These are phyloP conservation scores for Stegostoma tigrinum DNA, from an alignment of 2,113 vertebrate genomes.

Conservation along the genomic window DNA sequence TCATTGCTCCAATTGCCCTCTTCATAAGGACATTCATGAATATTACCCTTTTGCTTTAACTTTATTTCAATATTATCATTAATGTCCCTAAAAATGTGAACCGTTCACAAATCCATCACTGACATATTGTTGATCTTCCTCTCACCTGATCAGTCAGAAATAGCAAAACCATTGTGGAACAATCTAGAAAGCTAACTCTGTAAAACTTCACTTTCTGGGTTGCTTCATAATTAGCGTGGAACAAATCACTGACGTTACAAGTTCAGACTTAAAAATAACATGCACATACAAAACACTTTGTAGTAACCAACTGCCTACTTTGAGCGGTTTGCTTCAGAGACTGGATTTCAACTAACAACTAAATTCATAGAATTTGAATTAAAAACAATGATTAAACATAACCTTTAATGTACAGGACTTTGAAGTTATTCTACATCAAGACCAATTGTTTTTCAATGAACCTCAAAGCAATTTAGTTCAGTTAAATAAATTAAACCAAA, in stretches of 20 bases:
- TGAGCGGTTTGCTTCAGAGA: not conserved
- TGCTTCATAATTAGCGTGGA: not conserved
- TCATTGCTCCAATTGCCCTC: not conserved
- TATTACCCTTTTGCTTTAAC: not conserved
- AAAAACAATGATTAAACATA: not conserved
- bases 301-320: not conserved
- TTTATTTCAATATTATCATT: not conserved
- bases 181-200: not conserved
- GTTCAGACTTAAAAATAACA: not conserved
- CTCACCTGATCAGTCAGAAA: not conserved
- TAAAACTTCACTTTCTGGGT: not conserved
- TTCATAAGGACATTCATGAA: not conserved
- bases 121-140: not conserved
- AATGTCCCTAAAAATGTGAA: not conserved
- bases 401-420: not conserved
- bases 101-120: not conserved
- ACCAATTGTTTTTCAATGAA: conserved; percentile 17
- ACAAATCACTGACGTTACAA: not conserved
- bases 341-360: not conserved
- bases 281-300: not conserved
- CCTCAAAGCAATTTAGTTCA: not conserved
- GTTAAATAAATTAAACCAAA: not conserved
- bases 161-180: not conserved
- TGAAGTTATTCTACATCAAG: not conserved
- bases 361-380: not conserved